Evolutionary conservation across 2,113 vertebrate species (phyloP), one percentile per base, ranked within the genome.

Genomic region (Dipodomys merriami): DNA sequence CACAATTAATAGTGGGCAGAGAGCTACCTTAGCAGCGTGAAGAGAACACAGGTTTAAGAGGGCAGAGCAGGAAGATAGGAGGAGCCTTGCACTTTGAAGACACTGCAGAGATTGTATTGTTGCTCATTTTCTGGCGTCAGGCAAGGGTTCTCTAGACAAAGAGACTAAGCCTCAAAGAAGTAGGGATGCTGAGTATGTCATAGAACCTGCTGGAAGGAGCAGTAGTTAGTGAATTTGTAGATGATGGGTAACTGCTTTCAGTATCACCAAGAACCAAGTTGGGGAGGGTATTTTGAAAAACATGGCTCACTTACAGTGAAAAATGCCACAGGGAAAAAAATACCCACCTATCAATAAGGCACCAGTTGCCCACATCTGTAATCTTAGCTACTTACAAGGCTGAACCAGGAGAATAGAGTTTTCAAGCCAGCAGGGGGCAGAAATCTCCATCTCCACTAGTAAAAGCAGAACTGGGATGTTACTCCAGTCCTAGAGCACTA

Each of bases 261-360:
- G 27, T 83, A 82, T 62, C 27, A 62, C 76, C 46, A 82, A 44
- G 68, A 85, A 76, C 46, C 53, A 65, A 77, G 23, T 53, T 67
- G 57, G 29, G 53, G 33, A 94, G 46, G 79, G 80, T 67, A 87
- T 76, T 77, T 84, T 81, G 72, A 91, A 91, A 39, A 79, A 80
- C n/a, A 86, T 60, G 62, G 33, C 13, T 79, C 65, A 74, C 83
- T 62, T 30, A 78, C 39, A 73, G 30, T 73, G 65, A 89, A 83
- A 76, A 33, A 49, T 67, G 33, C 71, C 83, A 71, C 27, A 83
- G 72, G 39, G 60, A 84, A 74, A 72, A 68, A n/a, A n/a, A n/a
- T 49, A 49, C 10, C 10, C 46, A 49, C 10, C 46, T 49, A 49
- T 49, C 46, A 49, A 49, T 49, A 4, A 49, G 46, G 46, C 7